phyloP scores from a whole-genome alignment of 2,888 invertebrate genomes.

The Tipula helvola region DNA sequence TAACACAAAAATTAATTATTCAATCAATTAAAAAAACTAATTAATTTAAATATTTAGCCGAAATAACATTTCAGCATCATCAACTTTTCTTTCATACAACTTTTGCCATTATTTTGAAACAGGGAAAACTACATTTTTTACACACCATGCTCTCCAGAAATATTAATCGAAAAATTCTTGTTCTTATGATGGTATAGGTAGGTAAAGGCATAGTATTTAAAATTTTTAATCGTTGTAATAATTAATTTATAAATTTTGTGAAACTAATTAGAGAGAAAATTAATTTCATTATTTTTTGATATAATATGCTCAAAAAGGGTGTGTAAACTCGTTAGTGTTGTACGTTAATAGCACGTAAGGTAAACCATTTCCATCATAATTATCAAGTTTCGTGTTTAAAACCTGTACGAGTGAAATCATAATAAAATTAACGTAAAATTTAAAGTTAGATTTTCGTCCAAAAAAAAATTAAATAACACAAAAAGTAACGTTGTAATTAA shows the following conservation, averaged over 20 bases:
- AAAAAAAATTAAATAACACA: not conserved
- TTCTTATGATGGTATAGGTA: not conserved
- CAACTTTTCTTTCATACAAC: not conserved
- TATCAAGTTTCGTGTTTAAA: not conserved
- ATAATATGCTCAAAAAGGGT: not conserved
- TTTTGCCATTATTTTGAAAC: not conserved
- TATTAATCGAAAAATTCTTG: not conserved
- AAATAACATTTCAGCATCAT: not conserved
- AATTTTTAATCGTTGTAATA: not conserved
- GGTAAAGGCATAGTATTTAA: not conserved
- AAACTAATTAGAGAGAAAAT: not conserved
- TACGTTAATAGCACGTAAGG: not conserved
- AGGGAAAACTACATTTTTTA: not conserved
- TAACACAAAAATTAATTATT: not conserved
- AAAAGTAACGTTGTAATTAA: not conserved
- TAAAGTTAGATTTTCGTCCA: not conserved
- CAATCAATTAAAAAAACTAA: not conserved
- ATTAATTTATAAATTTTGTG: not conserved
- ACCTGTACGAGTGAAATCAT: not conserved
- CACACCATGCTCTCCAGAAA: not conserved
- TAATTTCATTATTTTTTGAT: not conserved
- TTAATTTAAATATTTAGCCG: not conserved
- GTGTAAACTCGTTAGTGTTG: not conserved
- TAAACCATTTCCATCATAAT: not conserved
- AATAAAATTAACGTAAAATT: not conserved